phyloP scores from a whole-genome alignment of 2,888 invertebrate genomes.

The Megalurothrips usitatus region DNA sequence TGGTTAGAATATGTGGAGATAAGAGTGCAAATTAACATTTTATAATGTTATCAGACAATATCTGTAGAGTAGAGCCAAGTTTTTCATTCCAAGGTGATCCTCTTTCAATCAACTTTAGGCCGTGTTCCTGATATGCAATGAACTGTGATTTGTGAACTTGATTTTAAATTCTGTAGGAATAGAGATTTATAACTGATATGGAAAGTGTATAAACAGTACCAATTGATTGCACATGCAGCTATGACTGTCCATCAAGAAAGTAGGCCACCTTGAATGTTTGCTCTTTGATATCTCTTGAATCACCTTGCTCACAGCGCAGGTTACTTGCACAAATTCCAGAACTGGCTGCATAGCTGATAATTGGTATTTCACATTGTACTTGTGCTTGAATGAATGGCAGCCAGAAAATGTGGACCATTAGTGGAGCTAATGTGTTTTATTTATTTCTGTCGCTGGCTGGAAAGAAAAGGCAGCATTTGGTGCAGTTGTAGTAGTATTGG shows the following conservation, averaged over 20 bases:
- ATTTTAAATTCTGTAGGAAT: too few species aligned
- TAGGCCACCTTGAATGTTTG: background rate
- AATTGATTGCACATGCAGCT: background rate
- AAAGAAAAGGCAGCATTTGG: too few species aligned
- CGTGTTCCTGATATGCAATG: background rate
- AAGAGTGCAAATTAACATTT: background rate
- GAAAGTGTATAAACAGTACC: background rate
- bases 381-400: too few species aligned
- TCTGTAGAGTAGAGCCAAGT: background rate
- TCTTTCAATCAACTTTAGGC: background rate
- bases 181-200: too few species aligned
- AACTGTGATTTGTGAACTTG: background rate
- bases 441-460: background rate
- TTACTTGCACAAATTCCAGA: too few species aligned
- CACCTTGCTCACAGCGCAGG: too few species aligned
- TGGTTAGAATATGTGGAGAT: background rate
- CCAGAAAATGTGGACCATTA: too few species aligned
- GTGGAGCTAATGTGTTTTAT: background rate
- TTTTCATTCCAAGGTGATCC: conserved; percentile 15
- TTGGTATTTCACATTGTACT: background rate
- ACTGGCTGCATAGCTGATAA: background rate
- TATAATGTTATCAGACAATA: background rate
- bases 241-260: background rate
- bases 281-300: background rate
- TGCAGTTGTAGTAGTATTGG: too few species aligned